Conservation (phyloP, 2,797 vertebrate species). For the Cirrhinus molitorella region DNA sequence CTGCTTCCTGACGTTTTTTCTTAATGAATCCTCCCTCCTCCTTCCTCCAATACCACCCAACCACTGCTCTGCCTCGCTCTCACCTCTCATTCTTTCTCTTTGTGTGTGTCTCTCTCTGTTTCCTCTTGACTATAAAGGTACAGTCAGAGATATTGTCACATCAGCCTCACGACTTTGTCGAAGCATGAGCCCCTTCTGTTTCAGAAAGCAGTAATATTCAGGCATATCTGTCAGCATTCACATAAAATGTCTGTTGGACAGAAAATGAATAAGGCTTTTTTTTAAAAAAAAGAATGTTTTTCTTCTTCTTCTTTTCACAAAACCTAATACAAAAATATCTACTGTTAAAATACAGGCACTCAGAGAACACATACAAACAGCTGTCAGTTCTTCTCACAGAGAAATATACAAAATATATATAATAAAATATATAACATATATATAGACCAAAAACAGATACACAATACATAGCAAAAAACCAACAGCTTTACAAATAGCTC, state of each 20-base stretch:
- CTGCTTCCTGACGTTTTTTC: constrained; percentile 50
- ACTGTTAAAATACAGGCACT: constrained; percentile 57
- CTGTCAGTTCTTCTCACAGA: constrained; percentile 41
- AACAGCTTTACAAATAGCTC: constrained; percentile 23
- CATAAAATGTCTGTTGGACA: background rate
- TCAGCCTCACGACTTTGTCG: background rate
- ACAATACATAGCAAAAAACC: constrained; percentile 11
- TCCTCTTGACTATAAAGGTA: background rate
- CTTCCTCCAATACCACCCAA: background rate
- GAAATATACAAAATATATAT: constrained; percentile 38
- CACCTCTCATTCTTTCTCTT: background rate
- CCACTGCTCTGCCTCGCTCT: constrained; percentile 1
- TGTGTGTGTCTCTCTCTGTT: constrained; percentile 13
- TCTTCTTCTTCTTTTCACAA: background rate
- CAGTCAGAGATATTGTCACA: background rate
- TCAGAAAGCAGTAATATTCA: constrained; percentile 7
- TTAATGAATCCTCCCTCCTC: constrained; percentile 55
- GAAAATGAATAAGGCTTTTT: background rate
- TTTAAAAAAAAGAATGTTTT: background rate
- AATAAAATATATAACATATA: constrained; percentile 28
- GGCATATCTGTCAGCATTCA: background rate
- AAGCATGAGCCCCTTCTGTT: background rate
- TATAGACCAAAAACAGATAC: background rate
- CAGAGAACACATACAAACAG: constrained; percentile 47
- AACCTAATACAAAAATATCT: constrained; percentile 49